A percentile compares a stretch with the other conserved stretches of the same genome.
phyloP scores from a whole-genome alignment of 2,113 vertebrate genomes.

The Xiphias gladius region DNA sequence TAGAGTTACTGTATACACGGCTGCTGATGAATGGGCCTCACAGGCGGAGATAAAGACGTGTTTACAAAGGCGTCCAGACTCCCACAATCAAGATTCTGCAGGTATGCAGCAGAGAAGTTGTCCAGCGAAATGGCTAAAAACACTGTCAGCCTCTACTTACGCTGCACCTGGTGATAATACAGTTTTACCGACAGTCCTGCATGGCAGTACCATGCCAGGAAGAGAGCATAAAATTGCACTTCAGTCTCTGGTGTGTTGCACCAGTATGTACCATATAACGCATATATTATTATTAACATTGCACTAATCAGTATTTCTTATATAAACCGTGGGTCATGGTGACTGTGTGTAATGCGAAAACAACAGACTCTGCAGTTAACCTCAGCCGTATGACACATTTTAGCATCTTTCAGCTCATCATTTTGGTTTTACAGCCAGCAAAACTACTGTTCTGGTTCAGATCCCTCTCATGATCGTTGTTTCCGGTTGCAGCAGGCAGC shows the following conservation, averaged over 20 bases:
- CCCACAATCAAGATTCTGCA: conserved; percentile 36
- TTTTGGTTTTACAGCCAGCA: background rate
- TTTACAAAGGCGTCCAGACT: conserved; percentile 55
- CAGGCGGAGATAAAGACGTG: conserved; percentile 44
- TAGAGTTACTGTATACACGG: conserved; percentile 58
- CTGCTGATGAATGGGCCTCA: conserved; percentile 46
- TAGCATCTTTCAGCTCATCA: background rate
- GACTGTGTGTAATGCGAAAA: background rate
- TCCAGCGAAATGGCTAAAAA: conserved; percentile 1
- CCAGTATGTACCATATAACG: background rate
- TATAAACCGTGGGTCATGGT: background rate
- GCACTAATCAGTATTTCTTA: background rate
- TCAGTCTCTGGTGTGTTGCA: background rate
- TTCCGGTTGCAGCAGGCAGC: background rate
- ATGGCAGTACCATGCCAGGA: background rate
- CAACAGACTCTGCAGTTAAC: background rate
- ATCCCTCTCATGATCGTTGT: background rate
- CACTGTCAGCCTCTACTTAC: background rate
- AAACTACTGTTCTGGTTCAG: background rate
- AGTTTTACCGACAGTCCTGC: background rate
- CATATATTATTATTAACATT: background rate
- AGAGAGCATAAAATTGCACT: conserved; percentile 4
- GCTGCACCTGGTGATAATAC: background rate
- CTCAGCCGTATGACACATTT: background rate
- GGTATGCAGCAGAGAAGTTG: background rate